phyloP scores from a whole-genome alignment of 2,797 vertebrate genomes.

The Spinibarbus caldwelli region DNA sequence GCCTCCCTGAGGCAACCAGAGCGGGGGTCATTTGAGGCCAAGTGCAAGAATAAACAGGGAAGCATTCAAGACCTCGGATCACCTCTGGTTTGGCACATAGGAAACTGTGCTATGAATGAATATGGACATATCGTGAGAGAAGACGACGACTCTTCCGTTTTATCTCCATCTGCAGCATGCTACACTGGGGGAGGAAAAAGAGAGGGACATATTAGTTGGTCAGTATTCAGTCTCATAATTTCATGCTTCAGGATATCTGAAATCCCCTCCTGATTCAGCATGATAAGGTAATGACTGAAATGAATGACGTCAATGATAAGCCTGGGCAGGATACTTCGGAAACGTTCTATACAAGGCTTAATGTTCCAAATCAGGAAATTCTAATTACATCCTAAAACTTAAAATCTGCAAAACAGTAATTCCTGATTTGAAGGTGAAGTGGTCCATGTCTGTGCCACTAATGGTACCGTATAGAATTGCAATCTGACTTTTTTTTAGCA shows the following conservation, averaged over 20 bases:
- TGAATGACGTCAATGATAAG: neutral
- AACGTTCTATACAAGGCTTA: neutral
- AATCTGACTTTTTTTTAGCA: neutral
- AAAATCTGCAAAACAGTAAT: neutral
- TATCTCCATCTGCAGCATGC: slow-evolving; percentile 89
- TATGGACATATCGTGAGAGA: slow-evolving; percentile 85
- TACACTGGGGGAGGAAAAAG: slow-evolving; percentile 96
- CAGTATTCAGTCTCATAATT: neutral
- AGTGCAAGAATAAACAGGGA: slow-evolving; percentile 79
- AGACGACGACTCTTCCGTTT: slow-evolving; percentile 88
- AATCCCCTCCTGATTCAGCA: neutral
- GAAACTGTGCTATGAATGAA: slow-evolving; percentile 89
- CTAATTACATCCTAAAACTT: neutral
- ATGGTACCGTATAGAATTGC: neutral
- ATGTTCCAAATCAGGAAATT: slow-evolving; percentile 1
- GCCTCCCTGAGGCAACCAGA: slow-evolving; percentile 85
- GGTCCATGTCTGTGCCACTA: too few relatives aligned
- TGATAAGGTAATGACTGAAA: slow-evolving; percentile 4
- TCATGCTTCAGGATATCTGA: neutral
- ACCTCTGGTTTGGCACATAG: slow-evolving; percentile 87
- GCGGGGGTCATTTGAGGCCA: slow-evolving; percentile 78
- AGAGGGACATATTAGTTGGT: slow-evolving; percentile 65
- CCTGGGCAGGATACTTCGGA: neutral
- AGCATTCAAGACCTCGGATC: slow-evolving; percentile 75
- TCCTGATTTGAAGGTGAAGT: neutral